These are phyloP conservation scores for Spilogale gracilis DNA, from an alignment of 2,113 vertebrate species.

Conservation along the genomic window DNA sequence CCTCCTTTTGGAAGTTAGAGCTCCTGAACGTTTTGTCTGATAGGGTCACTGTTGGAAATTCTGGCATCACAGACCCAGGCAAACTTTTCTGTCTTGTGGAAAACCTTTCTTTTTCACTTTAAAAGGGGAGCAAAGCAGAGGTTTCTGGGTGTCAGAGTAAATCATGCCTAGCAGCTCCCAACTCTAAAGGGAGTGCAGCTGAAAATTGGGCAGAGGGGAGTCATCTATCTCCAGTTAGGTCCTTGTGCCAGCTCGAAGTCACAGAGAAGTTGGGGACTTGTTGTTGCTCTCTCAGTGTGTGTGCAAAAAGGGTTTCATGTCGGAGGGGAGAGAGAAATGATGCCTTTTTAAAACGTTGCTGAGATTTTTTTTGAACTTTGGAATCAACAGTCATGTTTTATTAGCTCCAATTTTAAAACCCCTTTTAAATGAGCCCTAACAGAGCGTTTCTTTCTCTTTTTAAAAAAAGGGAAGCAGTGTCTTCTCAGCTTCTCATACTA, in stretches of 20 bases:
- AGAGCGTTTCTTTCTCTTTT: slow-evolving; percentile 43
- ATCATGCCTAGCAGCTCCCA: background rate
- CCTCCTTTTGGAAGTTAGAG: background rate
- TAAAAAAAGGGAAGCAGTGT: slow-evolving; percentile 43
- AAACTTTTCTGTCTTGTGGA: slow-evolving; percentile 61
- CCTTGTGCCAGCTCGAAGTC: background rate
- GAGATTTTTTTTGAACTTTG: background rate
- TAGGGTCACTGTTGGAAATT: background rate
- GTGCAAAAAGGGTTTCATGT: slow-evolving; percentile 40
- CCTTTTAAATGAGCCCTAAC: slow-evolving; percentile 52
- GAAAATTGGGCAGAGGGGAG: background rate
- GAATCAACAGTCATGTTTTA: slow-evolving; percentile 62
- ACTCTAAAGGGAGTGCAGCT: background rate
- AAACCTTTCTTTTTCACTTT: slow-evolving; percentile 29
- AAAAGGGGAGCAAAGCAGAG: slow-evolving; percentile 2
- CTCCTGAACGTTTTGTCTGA: background rate
- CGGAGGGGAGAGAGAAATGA: slow-evolving; percentile 34
- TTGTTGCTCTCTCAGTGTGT: background rate
- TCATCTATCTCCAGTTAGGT: background rate
- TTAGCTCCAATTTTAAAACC: slow-evolving; percentile 73
- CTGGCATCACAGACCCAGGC: background rate
- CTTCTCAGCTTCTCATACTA: slow-evolving; percentile 50
- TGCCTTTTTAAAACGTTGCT: slow-evolving; percentile 50
- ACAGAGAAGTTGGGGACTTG: background rate
- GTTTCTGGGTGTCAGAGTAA: background rate